Conservation (phyloP, 2,888 invertebrate species). For the Xanthorhoe spadicearia region DNA sequence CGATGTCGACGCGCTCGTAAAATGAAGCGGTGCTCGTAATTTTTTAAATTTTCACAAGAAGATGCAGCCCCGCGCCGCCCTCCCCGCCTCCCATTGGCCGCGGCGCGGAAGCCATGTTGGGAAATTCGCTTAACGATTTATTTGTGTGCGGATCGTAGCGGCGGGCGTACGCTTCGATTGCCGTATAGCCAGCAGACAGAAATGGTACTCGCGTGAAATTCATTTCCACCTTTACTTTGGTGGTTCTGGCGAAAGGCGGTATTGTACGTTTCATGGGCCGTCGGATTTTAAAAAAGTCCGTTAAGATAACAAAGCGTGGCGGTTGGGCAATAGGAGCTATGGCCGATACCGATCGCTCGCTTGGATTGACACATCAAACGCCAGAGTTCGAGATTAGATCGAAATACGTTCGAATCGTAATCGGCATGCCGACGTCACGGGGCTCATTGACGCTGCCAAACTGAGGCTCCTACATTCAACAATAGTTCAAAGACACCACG, state of each 20-base stretch:
- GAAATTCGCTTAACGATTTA: slow-evolving; percentile 78
- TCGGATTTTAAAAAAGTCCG: slow-evolving; percentile 74
- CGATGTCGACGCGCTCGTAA: slow-evolving; percentile 62
- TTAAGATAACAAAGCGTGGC: slow-evolving; percentile 80
- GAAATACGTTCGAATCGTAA: slow-evolving; percentile 74
- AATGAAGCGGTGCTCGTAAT: slow-evolving; percentile 63
- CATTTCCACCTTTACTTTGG: slow-evolving; percentile 54
- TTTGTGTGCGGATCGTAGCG: slow-evolving; percentile 69
- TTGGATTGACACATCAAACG: slow-evolving; percentile 82
- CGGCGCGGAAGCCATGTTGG: slow-evolving; percentile 77
- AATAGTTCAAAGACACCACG: slow-evolving; percentile 11
- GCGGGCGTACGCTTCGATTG: slow-evolving; percentile 57
- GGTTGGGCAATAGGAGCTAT: slow-evolving; percentile 81
- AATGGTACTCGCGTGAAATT: slow-evolving; percentile 59
- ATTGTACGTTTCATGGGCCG: slow-evolving; percentile 65
- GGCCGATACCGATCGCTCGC: slow-evolving; percentile 72
- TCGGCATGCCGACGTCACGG: slow-evolving; percentile 75
- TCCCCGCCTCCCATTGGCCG: slow-evolving; percentile 62
- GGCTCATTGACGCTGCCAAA: slow-evolving; percentile 66
- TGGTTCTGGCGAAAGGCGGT: slow-evolving; percentile 51
- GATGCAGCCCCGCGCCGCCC: slow-evolving; percentile 59
- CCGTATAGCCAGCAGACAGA: slow-evolving; percentile 57
- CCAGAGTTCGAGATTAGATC: slow-evolving; percentile 75
- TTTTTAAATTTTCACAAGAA: slow-evolving; percentile 72
- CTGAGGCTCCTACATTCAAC: slow-evolving; percentile 41